Percentiles rank a stretch among this genome's conserved stretches.
These are phyloP conservation scores for Bos javanicus DNA, from an alignment of 2,113 vertebrate genomes.

Conservation along the genomic window DNA sequence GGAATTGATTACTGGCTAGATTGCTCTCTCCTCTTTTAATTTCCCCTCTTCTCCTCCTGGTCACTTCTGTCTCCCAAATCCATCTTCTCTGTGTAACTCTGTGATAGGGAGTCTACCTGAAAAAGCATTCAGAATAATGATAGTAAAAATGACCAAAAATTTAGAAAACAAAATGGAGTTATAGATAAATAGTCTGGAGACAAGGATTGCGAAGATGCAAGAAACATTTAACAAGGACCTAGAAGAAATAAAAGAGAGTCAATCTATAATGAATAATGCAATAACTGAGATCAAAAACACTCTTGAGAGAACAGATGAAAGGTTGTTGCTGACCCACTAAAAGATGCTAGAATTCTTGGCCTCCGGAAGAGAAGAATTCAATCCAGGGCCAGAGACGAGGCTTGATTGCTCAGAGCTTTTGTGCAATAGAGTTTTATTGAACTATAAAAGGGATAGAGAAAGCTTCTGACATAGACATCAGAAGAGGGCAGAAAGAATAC, in stretches of 20 bases:
- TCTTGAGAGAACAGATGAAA: neutral
- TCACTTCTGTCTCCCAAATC: neutral
- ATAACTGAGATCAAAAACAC: neutral
- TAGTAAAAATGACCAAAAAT: neutral
- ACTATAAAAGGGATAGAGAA: neutral
- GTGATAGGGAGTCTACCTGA: neutral
- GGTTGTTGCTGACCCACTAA: neutral
- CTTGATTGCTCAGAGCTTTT: neutral
- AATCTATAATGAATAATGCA: neutral
- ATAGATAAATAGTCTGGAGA: neutral
- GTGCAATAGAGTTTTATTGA: neutral
- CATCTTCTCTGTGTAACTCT: neutral
- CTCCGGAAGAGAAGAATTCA: neutral
- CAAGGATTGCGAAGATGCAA: neutral
- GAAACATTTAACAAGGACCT: neutral
- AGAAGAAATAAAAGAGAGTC: neutral
- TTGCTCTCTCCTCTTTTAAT: neutral
- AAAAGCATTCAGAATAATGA: neutral
- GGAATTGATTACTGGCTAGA: neutral
- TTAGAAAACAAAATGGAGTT: neutral
- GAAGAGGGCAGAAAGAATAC: neutral
- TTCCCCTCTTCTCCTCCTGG: neutral
- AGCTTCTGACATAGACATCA: neutral
- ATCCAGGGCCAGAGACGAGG: neutral
- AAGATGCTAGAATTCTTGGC: neutral